phyloP scores from a whole-genome alignment of 2,888 invertebrate species.

The Amphimallon solstitiale region DNA sequence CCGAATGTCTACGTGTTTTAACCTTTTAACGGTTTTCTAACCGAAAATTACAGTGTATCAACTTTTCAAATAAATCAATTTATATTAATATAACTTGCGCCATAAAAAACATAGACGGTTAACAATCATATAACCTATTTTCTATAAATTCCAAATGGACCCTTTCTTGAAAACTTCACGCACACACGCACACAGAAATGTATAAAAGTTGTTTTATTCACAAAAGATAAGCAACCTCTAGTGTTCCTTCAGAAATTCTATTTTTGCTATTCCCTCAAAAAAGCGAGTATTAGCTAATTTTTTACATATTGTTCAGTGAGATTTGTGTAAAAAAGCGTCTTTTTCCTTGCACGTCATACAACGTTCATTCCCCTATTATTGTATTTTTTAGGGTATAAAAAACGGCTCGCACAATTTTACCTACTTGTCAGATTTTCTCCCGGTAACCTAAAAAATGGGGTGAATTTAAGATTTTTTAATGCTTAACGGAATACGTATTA shows the following conservation, averaged over 20 bases:
- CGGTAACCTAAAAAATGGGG: conserved; percentile 18
- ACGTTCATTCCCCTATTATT: not conserved
- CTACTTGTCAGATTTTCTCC: conserved; percentile 34
- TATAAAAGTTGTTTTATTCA: not conserved
- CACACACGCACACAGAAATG: not conserved
- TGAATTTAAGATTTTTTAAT: conserved; percentile 31
- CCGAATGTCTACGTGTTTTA: not conserved
- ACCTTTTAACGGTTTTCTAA: conserved; percentile 29
- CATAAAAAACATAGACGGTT: conserved; percentile 23
- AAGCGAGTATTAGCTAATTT: conserved; percentile 24
- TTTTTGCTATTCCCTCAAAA: conserved; percentile 2
- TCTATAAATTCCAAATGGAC: conserved; percentile 21
- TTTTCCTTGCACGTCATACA: conserved; percentile 11
- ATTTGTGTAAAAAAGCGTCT: conserved; percentile 37
- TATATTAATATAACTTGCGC: conserved; percentile 35
- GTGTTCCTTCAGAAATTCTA: not conserved
- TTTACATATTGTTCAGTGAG: not conserved
- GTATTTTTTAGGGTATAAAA: conserved; percentile 29
- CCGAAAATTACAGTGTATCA: conserved; percentile 25
- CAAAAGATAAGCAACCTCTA: not conserved
- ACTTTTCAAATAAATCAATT: conserved; percentile 36
- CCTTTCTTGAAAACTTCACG: conserved; percentile 1
- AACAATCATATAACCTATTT: conserved; percentile 18
- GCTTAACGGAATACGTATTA: conserved; percentile 20
- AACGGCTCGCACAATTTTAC: conserved; percentile 28